Conservation (phyloP, 2,888 invertebrate species). For the Tachystola acroxantha region DNA sequence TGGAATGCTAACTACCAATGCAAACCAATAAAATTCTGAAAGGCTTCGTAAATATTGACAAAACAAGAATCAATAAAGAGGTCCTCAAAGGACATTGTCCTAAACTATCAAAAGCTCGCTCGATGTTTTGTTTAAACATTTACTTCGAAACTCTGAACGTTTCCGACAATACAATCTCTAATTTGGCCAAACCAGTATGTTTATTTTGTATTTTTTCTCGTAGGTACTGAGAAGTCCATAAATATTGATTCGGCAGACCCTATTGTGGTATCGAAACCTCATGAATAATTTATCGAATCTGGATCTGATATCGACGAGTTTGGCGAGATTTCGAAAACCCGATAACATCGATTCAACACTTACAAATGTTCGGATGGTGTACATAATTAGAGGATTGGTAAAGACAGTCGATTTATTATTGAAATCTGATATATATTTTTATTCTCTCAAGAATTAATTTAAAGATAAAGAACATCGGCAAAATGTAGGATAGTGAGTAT, state of each 20-base stretch:
- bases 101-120: background rate
- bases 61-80: too few species aligned
- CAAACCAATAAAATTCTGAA: too few species aligned
- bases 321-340: slow-evolving; percentile 62
- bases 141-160: background rate
- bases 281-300: slow-evolving; percentile 63
- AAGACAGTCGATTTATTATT: slow-evolving; percentile 29
- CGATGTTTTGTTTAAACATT: too few species aligned
- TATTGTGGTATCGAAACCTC: slow-evolving; percentile 55
- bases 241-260: slow-evolving; percentile 51
- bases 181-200: slow-evolving; percentile 19
- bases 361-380: slow-evolving; percentile 45
- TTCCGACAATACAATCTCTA: slow-evolving; percentile 3
- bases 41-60: too few species aligned
- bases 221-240: slow-evolving; percentile 40
- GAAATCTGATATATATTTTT: slow-evolving; percentile 1
- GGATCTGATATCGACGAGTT: slow-evolving; percentile 58
- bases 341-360: slow-evolving; percentile 37
- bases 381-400: slow-evolving; percentile 35
- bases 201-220: slow-evolving; percentile 35
- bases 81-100: background rate
- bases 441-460: too few species aligned
- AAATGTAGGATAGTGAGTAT: too few species aligned
- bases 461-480: too few species aligned
- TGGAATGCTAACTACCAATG: too few species aligned